Evolutionary conservation across 2,797 vertebrate species (phyloP).

Genomic region (Microcaecilia unicolor): DNA sequence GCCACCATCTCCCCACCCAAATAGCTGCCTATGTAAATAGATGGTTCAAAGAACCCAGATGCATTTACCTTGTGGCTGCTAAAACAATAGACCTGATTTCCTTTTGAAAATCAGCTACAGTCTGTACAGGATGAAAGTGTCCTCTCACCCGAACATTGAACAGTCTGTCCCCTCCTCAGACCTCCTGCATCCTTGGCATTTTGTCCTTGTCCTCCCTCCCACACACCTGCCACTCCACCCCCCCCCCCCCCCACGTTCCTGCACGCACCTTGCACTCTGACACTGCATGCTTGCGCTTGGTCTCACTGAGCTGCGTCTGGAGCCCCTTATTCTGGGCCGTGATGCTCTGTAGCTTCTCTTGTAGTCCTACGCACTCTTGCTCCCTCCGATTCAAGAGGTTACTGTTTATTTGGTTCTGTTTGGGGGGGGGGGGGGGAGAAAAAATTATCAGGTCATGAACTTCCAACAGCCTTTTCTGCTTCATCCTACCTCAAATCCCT

Average conservation of each 20-base stretch:
- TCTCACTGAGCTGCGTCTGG: slow-evolving; percentile 80
- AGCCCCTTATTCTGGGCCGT: slow-evolving; percentile 83
- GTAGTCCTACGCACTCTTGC: slow-evolving; percentile 72
- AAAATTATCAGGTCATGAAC: too few species aligned
- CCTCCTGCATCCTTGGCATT: too few species aligned
- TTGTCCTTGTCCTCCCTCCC: background rate
- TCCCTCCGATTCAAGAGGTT: slow-evolving; percentile 77
- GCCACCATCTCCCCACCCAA: too few species aligned
- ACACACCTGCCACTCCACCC: background rate
- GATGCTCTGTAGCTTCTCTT: slow-evolving; percentile 76
- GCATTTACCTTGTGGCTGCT: too few species aligned
- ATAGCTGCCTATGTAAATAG: too few species aligned
- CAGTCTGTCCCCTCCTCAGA: background rate
- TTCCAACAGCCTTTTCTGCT: too few species aligned
- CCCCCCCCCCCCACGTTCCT: background rate
- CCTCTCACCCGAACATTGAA: background rate
- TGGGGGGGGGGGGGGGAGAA: too few species aligned
- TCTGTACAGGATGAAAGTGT: too few species aligned
- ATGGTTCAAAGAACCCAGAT: too few species aligned
- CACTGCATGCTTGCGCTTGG: slow-evolving; percentile 85
- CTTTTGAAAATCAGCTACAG: too few species aligned
- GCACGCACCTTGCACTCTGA: slow-evolving; percentile 79
- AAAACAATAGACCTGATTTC: too few species aligned
- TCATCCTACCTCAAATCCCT: too few species aligned
- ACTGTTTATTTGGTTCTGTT: slow-evolving; percentile 82